Conservation (phyloP, 2,888 invertebrate species). For the Acronicta psi region DNA sequence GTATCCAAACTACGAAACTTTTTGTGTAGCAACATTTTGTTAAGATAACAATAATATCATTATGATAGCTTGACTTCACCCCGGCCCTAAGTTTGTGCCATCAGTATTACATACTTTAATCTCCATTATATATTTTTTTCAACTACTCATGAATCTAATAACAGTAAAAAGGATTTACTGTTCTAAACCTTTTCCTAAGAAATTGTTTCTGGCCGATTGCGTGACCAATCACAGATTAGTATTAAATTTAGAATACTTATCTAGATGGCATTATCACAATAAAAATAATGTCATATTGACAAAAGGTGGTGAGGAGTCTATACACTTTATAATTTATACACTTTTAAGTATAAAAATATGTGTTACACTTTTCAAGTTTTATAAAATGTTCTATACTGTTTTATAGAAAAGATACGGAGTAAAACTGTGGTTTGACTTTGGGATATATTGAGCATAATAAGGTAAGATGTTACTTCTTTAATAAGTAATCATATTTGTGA, state of each 20-base stretch:
- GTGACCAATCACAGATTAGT: background rate
- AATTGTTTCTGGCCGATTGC: background rate
- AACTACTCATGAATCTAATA: no score
- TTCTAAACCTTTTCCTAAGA: background rate
- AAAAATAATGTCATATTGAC: constrained; percentile 2
- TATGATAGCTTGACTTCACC: no score
- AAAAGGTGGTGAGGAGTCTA: constrained; percentile 3
- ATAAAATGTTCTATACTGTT: constrained; percentile 16
- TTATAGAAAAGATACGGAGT: constrained; percentile 34
- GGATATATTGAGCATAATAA: constrained; percentile 1
- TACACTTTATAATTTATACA: constrained; percentile 23
- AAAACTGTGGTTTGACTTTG: constrained; percentile 4
- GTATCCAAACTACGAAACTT: no score
- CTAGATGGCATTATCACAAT: constrained; percentile 18
- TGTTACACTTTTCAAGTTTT: constrained; percentile 24
- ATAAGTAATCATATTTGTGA: no score
- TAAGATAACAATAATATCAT: no score
- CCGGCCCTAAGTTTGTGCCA: no score
- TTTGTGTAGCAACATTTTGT: no score
- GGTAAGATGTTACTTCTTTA: constrained; percentile 5
- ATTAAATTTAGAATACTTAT: constrained; percentile 15
- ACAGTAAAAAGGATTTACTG: background rate
- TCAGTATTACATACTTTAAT: no score
- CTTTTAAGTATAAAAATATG: constrained; percentile 36
- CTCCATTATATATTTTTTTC: no score